Conservation (phyloP, 2,797 vertebrate genomes). For the Helarctos malayanus region DNA sequence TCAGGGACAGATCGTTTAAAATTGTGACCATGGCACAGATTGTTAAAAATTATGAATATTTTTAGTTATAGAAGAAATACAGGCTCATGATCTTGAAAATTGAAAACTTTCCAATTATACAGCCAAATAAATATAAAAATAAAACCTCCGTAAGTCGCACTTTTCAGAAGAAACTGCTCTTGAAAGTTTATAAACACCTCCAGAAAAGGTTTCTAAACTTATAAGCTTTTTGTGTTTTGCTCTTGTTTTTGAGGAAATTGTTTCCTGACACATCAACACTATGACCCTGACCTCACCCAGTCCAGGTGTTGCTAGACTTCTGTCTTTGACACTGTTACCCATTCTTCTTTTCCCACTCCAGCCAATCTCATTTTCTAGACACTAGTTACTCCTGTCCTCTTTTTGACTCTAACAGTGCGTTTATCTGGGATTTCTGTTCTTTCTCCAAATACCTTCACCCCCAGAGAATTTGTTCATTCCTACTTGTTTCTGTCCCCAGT, state of each 20-base stretch:
- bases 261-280: accelerated
- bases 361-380: not conserved
- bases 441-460: not conserved
- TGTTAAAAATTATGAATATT: constrained; percentile 13
- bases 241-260: not conserved
- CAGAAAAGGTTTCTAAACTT: not conserved
- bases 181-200: not conserved
- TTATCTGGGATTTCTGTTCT: not conserved
- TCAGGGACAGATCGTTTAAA: not conserved
- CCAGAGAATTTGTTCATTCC: not conserved
- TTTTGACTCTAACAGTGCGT: not conserved
- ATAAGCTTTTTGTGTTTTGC: not conserved
- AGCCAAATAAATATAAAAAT: not conserved
- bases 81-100: not conserved
- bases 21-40: not conserved
- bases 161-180: constrained; percentile 3
- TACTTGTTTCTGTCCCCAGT: not conserved
- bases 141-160: not conserved
- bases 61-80: constrained; percentile 40
- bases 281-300: not conserved
- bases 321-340: too few relatives aligned
- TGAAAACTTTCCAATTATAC: not conserved
- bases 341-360: not conserved
- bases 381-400: not conserved
- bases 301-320: not conserved